These are phyloP conservation scores for Elymnias hypermnestra DNA, from an alignment of 1,140 invertebrate species.

Conservation along the genomic window DNA sequence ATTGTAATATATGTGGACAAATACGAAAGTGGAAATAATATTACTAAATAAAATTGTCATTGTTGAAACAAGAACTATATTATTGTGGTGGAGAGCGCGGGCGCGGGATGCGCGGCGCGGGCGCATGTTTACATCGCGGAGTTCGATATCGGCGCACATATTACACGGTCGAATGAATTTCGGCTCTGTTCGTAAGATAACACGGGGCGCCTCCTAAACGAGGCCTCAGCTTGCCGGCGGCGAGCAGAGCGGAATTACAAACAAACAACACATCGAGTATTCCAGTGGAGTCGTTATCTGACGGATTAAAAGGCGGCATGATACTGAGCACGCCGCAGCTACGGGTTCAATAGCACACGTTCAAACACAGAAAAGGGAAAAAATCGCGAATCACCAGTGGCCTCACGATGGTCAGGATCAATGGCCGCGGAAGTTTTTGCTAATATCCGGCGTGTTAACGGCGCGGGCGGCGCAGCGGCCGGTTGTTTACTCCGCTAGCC, in stretches of 20 bases:
- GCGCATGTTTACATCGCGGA: constrained; percentile 30
- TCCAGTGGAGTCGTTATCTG: constrained; percentile 47
- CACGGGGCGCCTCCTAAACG: constrained; percentile 58
- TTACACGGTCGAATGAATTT: constrained; percentile 62
- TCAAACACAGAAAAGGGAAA: constrained; percentile 40
- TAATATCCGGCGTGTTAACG: constrained; percentile 40
- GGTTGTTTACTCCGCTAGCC: constrained; percentile 15
- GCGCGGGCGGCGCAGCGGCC: constrained; percentile 5
- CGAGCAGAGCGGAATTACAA: constrained; percentile 43
- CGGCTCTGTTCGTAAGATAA: constrained; percentile 52
- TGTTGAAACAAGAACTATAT: no score
- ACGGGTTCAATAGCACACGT: constrained; percentile 41
- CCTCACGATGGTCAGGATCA: constrained; percentile 40
- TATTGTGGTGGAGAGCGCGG: constrained; percentile 8
- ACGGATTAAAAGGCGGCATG: constrained; percentile 49
- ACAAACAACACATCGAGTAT: constrained; percentile 54
- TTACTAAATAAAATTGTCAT: no score
- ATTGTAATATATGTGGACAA: no score
- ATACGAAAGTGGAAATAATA: no score
- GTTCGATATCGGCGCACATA: constrained; percentile 47
- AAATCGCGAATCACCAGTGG: constrained; percentile 40
- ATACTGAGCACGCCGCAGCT: constrained; percentile 31
- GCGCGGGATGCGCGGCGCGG: constrained; percentile 15
- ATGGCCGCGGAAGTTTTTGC: constrained; percentile 50
- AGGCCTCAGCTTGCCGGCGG: constrained; percentile 51